phyloP scores from a whole-genome alignment of 2,888 invertebrate species.

The Drosophila hamatofila region DNA sequence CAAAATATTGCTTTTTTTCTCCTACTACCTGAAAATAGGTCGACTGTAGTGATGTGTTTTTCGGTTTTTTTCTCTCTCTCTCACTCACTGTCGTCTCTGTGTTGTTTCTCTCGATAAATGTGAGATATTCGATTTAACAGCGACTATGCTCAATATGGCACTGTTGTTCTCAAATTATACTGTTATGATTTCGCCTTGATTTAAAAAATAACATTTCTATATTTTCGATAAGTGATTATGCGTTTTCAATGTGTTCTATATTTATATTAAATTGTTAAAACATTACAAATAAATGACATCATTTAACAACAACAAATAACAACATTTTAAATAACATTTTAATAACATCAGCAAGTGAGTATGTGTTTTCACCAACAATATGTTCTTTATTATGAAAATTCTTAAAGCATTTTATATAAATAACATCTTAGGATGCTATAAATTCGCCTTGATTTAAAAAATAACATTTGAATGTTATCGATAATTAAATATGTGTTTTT shows the following conservation, averaged over 20 bases:
- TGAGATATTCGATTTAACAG: conserved; percentile 23
- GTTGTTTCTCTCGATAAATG: conserved; percentile 12
- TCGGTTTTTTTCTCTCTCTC: conserved; percentile 19
- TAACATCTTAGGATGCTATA: not conserved
- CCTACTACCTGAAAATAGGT: conserved; percentile 70
- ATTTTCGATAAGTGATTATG: conserved; percentile 1
- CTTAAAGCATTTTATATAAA: not conserved
- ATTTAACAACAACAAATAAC: too few species aligned
- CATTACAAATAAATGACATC: too few species aligned
- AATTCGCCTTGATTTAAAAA: not conserved
- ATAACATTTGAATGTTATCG: not conserved
- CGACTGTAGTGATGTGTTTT: conserved; percentile 61
- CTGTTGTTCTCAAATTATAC: not conserved
- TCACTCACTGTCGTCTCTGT: not conserved
- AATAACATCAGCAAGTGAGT: not conserved
- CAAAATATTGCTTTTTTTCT: conserved; percentile 70
- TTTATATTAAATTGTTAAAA: too few species aligned
- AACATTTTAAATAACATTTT: not conserved
- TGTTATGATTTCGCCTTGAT: conserved; percentile 10
- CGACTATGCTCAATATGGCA: conserved; percentile 2
- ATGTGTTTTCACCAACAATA: not conserved
- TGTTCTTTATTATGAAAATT: not conserved
- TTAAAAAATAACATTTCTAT: not conserved
- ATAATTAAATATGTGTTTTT: not conserved
- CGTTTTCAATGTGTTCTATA: too few species aligned